phyloP scores from a whole-genome alignment of 1,140 invertebrate species.

The Cotesia vestalis region DNA sequence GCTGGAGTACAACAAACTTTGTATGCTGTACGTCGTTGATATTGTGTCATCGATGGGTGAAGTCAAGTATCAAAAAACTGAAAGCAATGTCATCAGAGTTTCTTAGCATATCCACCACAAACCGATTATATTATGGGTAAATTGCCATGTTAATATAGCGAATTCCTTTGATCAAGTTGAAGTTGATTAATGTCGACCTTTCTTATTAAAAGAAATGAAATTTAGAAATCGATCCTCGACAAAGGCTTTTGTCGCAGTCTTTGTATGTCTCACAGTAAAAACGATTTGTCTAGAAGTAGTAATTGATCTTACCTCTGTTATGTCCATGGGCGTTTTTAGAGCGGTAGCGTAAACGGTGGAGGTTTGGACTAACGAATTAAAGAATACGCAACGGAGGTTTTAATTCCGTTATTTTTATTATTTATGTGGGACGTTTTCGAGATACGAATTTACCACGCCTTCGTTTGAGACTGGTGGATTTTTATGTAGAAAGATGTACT shows the following conservation, averaged over 20 bases:
- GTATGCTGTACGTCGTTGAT: constrained; percentile 35
- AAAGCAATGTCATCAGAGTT: constrained; percentile 40
- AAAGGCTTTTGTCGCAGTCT: constrained; percentile 29
- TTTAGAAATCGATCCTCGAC: constrained; percentile 9
- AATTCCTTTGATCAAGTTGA: constrained; percentile 39
- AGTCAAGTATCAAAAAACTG: constrained; percentile 36
- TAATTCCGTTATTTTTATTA: too few relatives aligned
- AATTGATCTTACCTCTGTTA: constrained; percentile 22
- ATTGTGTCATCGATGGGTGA: constrained; percentile 41
- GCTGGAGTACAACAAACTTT: constrained; percentile 45
- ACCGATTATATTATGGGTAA: constrained; percentile 31
- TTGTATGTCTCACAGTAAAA: constrained; percentile 31
- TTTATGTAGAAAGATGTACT: too few relatives aligned
- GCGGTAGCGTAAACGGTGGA: too few relatives aligned
- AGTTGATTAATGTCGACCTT: too few relatives aligned
- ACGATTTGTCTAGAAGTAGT: constrained; percentile 32
- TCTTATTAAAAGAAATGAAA: constrained; percentile 34
- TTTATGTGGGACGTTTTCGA: too few relatives aligned
- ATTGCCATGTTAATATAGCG: constrained; percentile 28
- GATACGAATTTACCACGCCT: too few relatives aligned
- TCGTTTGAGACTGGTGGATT: too few relatives aligned
- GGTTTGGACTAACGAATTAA: too few relatives aligned
- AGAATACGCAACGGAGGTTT: too few relatives aligned
- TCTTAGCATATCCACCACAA: constrained; percentile 26
- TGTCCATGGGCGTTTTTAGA: too few relatives aligned